A percentile compares a stretch with the other conserved stretches of the same genome.
Evolutionary conservation across 2,797 vertebrate genomes (phyloP).

Genomic region (Borostomias antarcticus): DNA sequence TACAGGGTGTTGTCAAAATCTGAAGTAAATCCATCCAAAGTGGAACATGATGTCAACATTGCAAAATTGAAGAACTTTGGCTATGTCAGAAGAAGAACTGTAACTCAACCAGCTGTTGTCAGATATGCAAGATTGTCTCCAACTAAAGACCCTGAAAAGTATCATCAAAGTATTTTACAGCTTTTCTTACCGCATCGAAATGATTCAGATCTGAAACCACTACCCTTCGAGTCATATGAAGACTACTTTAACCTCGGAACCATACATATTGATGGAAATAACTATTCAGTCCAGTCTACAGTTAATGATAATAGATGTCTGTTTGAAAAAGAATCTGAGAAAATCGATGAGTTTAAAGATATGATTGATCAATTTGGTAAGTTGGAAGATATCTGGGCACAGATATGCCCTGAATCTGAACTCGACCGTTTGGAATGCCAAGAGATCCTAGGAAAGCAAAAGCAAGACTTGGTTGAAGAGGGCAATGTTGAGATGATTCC

Average conservation of each 20-base stretch:
- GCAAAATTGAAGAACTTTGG: conserved; percentile 12
- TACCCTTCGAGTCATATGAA: background rate
- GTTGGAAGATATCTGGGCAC: conserved; percentile 13
- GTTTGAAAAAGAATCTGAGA: conserved; percentile 17
- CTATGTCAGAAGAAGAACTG: background rate
- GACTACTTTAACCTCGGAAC: conserved; percentile 7
- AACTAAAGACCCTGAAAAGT: conserved; percentile 21
- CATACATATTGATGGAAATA: background rate
- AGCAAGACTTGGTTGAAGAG: background rate
- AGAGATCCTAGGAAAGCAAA: no score
- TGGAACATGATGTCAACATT: background rate
- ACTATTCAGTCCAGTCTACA: background rate
- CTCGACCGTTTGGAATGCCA: conserved; percentile 1
- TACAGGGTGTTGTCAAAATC: conserved; percentile 2
- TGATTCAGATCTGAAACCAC: conserved; percentile 8
- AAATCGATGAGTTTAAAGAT: background rate
- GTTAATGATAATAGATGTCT: background rate
- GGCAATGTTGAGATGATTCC: conserved; percentile 10
- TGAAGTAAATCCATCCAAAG: background rate
- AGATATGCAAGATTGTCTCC: conserved; percentile 10
- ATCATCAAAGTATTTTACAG: conserved; percentile 6
- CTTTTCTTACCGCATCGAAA: conserved; percentile 12
- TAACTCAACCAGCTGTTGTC: conserved; percentile 2
- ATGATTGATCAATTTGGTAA: background rate
- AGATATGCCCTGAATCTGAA: conserved; percentile 21